Evolutionary conservation across 2,113 vertebrate genomes (phyloP), one percentile per base, ranked within the genome.

Genomic region (Chloropsis hardwickii): DNA sequence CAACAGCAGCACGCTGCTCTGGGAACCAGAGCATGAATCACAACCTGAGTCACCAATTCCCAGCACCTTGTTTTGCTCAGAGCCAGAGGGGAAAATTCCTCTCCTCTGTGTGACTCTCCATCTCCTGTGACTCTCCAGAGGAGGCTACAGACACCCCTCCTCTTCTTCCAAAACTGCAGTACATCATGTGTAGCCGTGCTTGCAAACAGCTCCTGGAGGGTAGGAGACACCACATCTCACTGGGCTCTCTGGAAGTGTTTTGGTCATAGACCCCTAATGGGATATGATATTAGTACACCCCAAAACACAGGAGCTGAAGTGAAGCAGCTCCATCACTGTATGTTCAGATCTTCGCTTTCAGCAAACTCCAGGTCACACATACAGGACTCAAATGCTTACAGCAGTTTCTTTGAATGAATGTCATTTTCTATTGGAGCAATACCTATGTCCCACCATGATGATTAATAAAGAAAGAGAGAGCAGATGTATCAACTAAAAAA

Each of bases 171-270:
- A 62, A 67, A 7, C 54, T 2, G 3, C 23, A 64, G 28, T 64
- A n/a, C 28, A 4, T 29, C 0, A 0, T 21, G 33, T 0, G 1
- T 22, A 29, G 37, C 14, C 1, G 2, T 18, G 45, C n/a, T 54
- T 47, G 33, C 28, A 56, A 67, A 70, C 40, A 69, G 4, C 22
- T 37, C 17, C 42, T 17, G 19, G 27, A 51, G 57, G 28, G 33
- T 4, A 35, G 39, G 72, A 61, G 39, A 53, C 14, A 29, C 12
- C 25, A 5, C 2, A 0, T 35, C 45, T 67, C 1, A 1, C 21
- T 42, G 62, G 58, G 31, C 58, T 82, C 72, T 51, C 17, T 29
- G n/a, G 37, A 40, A 13, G 23, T 12, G 37, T 29, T 83, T 74
- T 82, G n/a, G 29, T n/a, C n/a, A n/a, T 12, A 40, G 27, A 20